Conservation (phyloP, 2,113 vertebrate species). For the Bagarius yarrelli region DNA sequence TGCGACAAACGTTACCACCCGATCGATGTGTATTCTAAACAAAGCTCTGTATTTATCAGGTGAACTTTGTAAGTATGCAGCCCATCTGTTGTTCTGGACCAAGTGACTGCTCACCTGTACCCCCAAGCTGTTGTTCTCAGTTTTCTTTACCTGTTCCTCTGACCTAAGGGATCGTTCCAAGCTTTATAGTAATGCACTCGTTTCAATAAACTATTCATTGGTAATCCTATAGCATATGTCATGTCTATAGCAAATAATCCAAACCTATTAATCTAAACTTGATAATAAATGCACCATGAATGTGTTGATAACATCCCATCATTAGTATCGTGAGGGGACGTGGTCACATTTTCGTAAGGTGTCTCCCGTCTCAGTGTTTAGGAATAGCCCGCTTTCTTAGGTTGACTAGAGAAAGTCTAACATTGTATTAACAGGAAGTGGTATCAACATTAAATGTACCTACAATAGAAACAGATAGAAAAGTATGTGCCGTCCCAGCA, state of each 20-base stretch:
- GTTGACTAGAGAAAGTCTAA: not conserved
- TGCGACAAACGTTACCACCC: slow-evolving; percentile 11
- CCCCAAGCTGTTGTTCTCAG: not conserved
- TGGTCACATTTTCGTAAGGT: not conserved
- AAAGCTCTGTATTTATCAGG: not conserved
- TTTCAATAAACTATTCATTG: not conserved
- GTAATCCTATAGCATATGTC: too few relatives aligned
- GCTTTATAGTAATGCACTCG: not conserved
- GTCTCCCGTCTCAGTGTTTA: not conserved
- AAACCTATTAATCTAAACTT: not conserved
- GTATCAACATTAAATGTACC: not conserved
- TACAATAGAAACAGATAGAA: not conserved
- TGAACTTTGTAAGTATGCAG: not conserved
- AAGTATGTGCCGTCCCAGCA: not conserved
- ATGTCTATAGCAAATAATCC: not conserved
- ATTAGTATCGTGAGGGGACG: not conserved
- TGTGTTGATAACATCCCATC: not conserved
- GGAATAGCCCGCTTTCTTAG: not conserved
- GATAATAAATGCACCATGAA: not conserved
- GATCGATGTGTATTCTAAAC: not conserved
- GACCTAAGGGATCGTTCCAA: not conserved
- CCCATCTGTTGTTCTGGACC: not conserved
- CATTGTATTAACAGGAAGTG: not conserved
- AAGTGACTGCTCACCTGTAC: not conserved
- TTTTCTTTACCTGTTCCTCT: not conserved